These are phyloP conservation scores for Lordiphosa mommai DNA, from an alignment of 1,140 invertebrate genomes.

Conservation along the genomic window DNA sequence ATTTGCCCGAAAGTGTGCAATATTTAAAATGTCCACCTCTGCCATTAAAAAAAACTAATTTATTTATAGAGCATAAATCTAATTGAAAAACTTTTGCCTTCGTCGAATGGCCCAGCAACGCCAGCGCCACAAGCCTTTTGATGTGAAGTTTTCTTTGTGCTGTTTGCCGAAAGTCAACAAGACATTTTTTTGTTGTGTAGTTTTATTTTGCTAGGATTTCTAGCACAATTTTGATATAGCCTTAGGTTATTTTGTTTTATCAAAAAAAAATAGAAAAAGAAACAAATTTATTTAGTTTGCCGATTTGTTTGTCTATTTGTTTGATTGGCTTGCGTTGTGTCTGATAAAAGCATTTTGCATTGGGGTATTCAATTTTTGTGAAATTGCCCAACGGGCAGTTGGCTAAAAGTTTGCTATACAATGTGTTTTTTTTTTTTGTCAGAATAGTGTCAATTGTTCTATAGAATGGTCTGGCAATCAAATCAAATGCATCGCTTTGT, in stretches of 20 bases:
- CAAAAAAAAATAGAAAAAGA: background rate
- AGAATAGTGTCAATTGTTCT: too few species aligned
- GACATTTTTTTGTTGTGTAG: background rate
- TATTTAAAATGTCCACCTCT: constrained; percentile 2
- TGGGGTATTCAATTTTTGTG: constrained; percentile 18
- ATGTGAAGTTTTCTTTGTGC: constrained; percentile 8
- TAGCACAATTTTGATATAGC: constrained; percentile 3
- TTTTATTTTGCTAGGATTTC: background rate
- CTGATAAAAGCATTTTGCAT: constrained; percentile 25
- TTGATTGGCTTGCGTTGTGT: constrained; percentile 27
- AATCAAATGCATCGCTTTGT: too few species aligned
- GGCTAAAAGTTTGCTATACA: background rate
- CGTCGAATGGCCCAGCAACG: constrained; percentile 1
- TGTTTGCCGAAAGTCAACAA: constrained; percentile 10
- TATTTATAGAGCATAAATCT: constrained; percentile 27
- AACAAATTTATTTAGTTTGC: constrained; percentile 28
- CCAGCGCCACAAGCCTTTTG: background rate
- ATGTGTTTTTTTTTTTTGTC: constrained; percentile 1
- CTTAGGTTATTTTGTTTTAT: background rate
- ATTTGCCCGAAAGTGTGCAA: background rate
- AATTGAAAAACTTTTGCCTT: constrained; percentile 32
- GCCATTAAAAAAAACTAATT: constrained; percentile 7
- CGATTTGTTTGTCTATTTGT: constrained; percentile 36
- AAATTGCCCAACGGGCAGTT: constrained; percentile 2
- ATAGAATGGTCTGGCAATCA: too few species aligned